Conservation (phyloP, 2,888 invertebrate genomes). For the Polietes domitor region DNA sequence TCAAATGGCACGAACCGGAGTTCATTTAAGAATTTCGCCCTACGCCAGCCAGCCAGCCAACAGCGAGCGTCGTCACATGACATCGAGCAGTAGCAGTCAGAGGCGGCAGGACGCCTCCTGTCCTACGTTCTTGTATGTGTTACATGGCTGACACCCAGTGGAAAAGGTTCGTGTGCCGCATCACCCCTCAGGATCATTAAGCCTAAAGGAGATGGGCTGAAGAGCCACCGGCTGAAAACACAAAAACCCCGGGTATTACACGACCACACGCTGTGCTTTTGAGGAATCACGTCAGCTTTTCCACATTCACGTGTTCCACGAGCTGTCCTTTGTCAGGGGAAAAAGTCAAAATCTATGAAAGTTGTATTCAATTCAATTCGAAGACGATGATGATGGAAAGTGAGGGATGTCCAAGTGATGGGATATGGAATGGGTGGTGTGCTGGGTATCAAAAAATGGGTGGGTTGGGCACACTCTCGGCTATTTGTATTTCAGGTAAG, state of each 20-base stretch:
- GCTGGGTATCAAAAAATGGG: conserved; percentile 11
- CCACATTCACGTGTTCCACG: conserved; percentile 35
- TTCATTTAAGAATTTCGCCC: conserved; percentile 13
- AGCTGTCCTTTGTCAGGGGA: background rate
- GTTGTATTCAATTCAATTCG: conserved; percentile 19
- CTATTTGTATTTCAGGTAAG: conserved; percentile 21
- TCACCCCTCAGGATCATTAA: conserved; percentile 63
- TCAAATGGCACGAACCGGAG: conserved; percentile 77
- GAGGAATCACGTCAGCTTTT: conserved; percentile 58
- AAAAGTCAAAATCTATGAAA: conserved; percentile 61
- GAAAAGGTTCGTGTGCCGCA: background rate
- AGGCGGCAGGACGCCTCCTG: conserved; percentile 4
- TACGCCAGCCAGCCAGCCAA: background rate
- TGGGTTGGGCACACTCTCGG: conserved; percentile 33
- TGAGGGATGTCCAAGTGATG: conserved; percentile 2
- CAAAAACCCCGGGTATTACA: conserved; percentile 48
- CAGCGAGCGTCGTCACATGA: too few relatives aligned
- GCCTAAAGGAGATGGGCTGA: conserved; percentile 49
- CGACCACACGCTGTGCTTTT: conserved; percentile 66
- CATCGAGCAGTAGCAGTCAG: background rate
- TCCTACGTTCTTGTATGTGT: conserved; percentile 26
- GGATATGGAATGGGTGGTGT: conserved; percentile 16
- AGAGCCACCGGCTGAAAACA: background rate
- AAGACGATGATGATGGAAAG: conserved; percentile 19
- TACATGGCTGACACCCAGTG: conserved; percentile 55